A percentile compares a stretch with the other conserved stretches of the same genome.
Conservation (phyloP, 2,113 vertebrate genomes). For the Poicephalus meyeri region DNA sequence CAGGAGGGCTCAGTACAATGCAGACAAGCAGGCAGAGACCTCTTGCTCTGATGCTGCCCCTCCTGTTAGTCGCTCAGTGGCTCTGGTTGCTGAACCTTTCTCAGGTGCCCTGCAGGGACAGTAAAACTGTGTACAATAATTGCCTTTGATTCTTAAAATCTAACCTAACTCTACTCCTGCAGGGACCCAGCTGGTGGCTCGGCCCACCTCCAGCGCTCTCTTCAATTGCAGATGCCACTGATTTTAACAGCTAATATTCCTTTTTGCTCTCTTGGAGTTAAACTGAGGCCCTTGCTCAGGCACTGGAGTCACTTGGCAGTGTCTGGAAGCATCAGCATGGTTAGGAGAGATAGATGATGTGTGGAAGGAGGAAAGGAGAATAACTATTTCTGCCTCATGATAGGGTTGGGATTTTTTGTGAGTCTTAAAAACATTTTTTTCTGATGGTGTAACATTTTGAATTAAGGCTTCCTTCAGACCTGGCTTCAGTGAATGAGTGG, state of each 20-base stretch:
- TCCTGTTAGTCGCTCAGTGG: fast-evolving
- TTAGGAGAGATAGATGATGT: neutral
- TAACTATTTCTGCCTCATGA: neutral
- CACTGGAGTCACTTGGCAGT: neutral
- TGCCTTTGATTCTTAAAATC: neutral
- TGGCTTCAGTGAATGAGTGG: neutral
- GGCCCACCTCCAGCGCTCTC: neutral
- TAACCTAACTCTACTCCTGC: neutral
- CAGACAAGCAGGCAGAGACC: too few species aligned
- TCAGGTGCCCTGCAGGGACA: neutral
- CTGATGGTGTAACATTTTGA: neutral
- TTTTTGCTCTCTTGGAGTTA: neutral
- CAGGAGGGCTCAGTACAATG: fast-evolving
- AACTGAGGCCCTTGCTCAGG: neutral
- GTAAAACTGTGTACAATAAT: neutral
- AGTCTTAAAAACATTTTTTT: neutral
- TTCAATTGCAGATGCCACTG: neutral
- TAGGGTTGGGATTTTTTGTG: too few species aligned
- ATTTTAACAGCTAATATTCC: neutral
- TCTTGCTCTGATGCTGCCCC: neutral
- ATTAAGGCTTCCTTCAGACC: neutral
- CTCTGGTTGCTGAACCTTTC: neutral
- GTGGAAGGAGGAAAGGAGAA: neutral
- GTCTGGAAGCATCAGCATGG: neutral
- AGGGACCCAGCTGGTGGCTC: neutral